phyloP scores from a whole-genome alignment of 2,888 invertebrate species.

The Morpho deidamia region DNA sequence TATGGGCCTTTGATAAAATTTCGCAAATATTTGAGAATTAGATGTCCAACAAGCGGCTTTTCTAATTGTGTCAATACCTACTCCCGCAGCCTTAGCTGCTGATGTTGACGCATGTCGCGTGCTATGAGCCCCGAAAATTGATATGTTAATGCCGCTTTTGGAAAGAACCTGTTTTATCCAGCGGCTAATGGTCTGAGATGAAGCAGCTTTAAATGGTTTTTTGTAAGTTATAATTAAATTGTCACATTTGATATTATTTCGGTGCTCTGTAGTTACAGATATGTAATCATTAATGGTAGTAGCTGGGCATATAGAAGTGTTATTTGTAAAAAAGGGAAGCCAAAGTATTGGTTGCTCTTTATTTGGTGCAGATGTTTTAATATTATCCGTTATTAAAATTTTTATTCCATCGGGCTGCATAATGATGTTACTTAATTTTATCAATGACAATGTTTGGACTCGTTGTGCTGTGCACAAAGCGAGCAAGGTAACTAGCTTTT shows the following conservation, averaged over 20 bases:
- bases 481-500: conserved; percentile 28
- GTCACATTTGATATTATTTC: background rate
- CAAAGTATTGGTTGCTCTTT: conserved; percentile 1
- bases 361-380: conserved; percentile 3
- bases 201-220: background rate
- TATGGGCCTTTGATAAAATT: background rate
- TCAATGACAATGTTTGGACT: conserved; percentile 25
- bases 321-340: conserved; percentile 2
- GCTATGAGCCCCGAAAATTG: background rate
- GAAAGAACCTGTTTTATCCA: conserved; percentile 1
- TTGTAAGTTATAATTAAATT: background rate
- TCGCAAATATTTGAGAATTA: background rate
- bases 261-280: background rate
- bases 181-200: background rate
- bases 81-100: background rate
- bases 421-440: conserved; percentile 23
- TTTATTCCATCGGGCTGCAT: background rate
- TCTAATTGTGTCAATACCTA: background rate
- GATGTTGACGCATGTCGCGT: background rate
- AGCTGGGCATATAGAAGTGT: conserved; percentile 3
- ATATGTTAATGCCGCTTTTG: background rate
- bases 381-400: conserved; percentile 1
- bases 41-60: background rate
- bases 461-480: conserved; percentile 28
- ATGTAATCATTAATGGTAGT: background rate